Percentiles rank a stretch among this genome's conserved stretches.
These are phyloP conservation scores for Tragelaphus strepsiceros DNA, from an alignment of 2,113 vertebrate genomes.

Conservation along the genomic window DNA sequence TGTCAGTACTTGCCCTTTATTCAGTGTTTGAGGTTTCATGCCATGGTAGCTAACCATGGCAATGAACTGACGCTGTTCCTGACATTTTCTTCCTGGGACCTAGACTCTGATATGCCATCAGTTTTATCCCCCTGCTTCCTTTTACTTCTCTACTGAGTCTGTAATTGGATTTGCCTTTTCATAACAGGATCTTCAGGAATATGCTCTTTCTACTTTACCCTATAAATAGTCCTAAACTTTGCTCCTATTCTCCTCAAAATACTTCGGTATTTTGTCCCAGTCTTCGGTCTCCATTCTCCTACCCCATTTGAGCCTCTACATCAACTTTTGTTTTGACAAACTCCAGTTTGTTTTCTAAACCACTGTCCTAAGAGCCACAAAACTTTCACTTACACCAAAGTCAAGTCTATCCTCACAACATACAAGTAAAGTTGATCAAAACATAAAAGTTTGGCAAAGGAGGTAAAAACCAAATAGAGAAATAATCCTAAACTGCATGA, in stretches of 20 bases:
- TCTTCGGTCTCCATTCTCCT: not conserved
- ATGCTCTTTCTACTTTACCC: not conserved
- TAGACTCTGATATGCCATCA: not conserved
- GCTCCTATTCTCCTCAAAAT: not conserved
- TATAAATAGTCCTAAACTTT: conserved; percentile 5
- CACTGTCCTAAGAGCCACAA: not conserved
- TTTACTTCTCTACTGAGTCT: not conserved
- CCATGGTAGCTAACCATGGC: not conserved
- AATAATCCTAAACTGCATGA: not conserved
- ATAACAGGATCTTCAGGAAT: conserved; percentile 21
- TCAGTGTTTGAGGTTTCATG: not conserved
- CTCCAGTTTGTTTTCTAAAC: not conserved
- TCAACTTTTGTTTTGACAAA: not conserved
- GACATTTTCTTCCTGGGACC: not conserved
- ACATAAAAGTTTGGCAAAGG: conserved; percentile 9
- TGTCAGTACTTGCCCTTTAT: not conserved
- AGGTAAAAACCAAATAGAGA: not conserved
- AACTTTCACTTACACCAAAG: not conserved
- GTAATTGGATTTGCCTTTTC: not conserved
- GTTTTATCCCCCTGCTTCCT: not conserved
- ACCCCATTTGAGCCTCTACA: not conserved
- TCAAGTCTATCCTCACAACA: not conserved
- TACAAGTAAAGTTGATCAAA: not conserved
- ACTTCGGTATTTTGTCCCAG: not conserved
- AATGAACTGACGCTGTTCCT: not conserved